Percentiles rank a stretch among this genome's conserved stretches.
Evolutionary conservation across 2,888 invertebrate species (phyloP).

Genomic region (Drosophila testacea): DNA sequence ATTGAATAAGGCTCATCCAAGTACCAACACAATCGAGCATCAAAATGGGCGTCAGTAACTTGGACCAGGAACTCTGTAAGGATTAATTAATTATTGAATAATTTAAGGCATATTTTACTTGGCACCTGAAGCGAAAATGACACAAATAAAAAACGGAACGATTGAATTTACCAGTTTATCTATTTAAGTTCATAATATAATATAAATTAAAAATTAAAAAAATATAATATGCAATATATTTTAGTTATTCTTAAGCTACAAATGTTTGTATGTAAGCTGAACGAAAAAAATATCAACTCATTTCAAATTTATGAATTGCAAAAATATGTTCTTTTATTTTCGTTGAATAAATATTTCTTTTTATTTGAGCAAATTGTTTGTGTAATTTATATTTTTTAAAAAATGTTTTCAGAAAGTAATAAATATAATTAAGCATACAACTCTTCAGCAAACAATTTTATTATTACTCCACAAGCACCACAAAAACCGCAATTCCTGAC

Average conservation of each 20-base stretch:
- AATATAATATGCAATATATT: too few relatives aligned
- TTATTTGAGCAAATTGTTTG: too few relatives aligned
- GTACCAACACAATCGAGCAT: conserved; percentile 9
- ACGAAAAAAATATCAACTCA: too few relatives aligned
- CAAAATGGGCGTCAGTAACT: neutral
- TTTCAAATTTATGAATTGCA: too few relatives aligned
- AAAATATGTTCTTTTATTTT: neutral
- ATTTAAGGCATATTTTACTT: conserved; percentile 3
- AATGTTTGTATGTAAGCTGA: too few relatives aligned
- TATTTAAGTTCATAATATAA: neutral
- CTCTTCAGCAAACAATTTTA: neutral
- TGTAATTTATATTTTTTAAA: neutral
- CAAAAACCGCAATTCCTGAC: conserved; percentile 1
- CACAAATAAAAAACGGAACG: neutral
- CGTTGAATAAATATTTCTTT: neutral
- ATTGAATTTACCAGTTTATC: neutral
- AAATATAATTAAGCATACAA: neutral
- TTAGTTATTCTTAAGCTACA: too few relatives aligned
- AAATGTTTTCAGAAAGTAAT: neutral
- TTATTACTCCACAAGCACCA: neutral
- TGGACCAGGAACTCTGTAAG: conserved; percentile 1
- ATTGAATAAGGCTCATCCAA: conserved; percentile 37
- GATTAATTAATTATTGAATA: conserved; percentile 1
- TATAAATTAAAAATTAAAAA: too few relatives aligned
- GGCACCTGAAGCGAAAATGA: neutral